phyloP scores from a whole-genome alignment of 1,140 invertebrate genomes.

The Aphaenogaster floridana region DNA sequence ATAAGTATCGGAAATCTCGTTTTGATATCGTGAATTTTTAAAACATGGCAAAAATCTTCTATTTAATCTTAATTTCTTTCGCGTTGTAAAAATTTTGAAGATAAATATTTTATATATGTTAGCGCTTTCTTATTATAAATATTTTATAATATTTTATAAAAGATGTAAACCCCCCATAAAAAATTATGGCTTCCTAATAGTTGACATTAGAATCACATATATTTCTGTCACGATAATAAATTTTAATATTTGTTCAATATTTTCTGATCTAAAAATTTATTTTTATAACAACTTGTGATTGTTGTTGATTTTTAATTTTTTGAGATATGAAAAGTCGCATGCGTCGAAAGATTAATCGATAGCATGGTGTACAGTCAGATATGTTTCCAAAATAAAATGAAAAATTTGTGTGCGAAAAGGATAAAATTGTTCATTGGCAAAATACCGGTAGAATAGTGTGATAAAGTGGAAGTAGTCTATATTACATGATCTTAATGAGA shows the following conservation, averaged over 20 bases:
- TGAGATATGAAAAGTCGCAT: not conserved
- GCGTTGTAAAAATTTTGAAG: not conserved
- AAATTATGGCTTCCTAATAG: no score
- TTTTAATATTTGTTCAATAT: not conserved
- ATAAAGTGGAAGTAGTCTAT: not conserved
- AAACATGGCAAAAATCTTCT: no score
- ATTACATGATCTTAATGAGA: conserved; percentile 8
- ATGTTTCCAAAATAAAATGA: not conserved
- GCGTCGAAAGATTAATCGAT: conserved; percentile 5
- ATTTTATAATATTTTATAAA: no score
- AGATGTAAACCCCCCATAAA: no score
- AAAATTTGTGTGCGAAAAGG: not conserved
- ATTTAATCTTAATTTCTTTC: not conserved
- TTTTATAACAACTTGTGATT: not conserved
- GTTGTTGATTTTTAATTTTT: not conserved
- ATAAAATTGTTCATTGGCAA: conserved; percentile 15
- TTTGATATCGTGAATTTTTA: no score
- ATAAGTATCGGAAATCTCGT: no score
- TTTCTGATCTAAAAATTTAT: not conserved
- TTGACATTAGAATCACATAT: not conserved
- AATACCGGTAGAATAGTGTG: not conserved
- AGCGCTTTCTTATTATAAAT: no score
- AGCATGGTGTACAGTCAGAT: not conserved
- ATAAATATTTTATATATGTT: no score
- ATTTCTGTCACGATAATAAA: not conserved